Evolutionary conservation across 2,888 invertebrate genomes (phyloP).

Genomic region (Caenorhabditis sinica): DNA sequence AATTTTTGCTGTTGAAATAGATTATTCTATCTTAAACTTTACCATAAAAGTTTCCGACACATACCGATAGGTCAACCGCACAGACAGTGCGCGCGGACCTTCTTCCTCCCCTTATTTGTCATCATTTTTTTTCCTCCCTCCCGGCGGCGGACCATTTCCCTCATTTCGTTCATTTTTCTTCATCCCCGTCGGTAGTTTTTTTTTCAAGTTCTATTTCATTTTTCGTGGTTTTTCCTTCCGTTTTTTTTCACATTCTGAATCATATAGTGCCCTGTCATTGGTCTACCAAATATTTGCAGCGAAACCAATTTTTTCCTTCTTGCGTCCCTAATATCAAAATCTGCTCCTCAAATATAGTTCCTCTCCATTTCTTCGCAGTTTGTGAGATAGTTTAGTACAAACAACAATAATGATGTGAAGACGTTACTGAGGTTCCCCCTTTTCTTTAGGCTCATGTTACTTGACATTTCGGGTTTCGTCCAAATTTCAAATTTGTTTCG

Average conservation of each 20-base stretch:
- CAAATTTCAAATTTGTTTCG: background rate
- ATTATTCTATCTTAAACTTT: no score
- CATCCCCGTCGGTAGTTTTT: background rate
- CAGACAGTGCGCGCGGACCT: no score
- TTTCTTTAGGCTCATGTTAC: background rate
- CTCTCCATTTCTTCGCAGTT: constrained; percentile 1
- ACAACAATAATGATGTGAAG: background rate
- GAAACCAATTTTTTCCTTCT: constrained; percentile 31
- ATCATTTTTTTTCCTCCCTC: no score
- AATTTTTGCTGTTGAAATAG: no score
- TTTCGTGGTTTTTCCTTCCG: constrained; percentile 5
- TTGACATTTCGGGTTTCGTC: background rate
- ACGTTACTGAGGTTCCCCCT: background rate
- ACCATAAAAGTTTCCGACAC: no score
- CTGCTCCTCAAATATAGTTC: constrained; percentile 48
- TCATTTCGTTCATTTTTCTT: background rate
- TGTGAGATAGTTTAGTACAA: constrained; percentile 12
- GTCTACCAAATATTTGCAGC: constrained; percentile 51
- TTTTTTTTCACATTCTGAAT: constrained; percentile 44
- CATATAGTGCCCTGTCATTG: constrained; percentile 34
- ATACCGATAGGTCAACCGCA: no score
- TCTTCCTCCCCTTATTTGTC: no score
- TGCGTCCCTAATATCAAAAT: constrained; percentile 47
- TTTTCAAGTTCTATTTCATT: background rate
- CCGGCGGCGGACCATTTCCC: background rate